Evolutionary conservation across 2,113 vertebrate species (phyloP).

Genomic region (Bostrychus sinensis): DNA sequence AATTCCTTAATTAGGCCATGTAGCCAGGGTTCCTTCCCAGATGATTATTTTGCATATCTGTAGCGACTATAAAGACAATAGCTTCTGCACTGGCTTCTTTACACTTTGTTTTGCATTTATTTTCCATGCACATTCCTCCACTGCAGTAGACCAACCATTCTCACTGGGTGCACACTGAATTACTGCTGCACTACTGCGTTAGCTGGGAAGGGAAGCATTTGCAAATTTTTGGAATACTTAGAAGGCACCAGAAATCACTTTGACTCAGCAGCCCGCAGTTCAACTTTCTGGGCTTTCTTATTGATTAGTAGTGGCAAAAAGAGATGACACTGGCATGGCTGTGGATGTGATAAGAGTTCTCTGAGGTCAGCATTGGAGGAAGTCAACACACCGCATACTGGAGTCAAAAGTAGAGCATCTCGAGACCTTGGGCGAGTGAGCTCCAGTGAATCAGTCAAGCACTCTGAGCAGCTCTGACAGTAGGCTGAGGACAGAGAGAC

Average conservation of each 20-base stretch:
- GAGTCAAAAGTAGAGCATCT: slow-evolving; percentile 41
- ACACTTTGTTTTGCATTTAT: slow-evolving; percentile 12
- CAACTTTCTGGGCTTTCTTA: not conserved
- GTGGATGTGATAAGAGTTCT: not conserved
- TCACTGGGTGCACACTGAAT: not conserved
- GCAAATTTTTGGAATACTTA: not conserved
- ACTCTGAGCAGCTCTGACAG: slow-evolving; percentile 42
- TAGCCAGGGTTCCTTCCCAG: slow-evolving; percentile 17
- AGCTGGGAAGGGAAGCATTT: not conserved
- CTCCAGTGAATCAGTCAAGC: slow-evolving; percentile 46
- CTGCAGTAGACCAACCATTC: not conserved
- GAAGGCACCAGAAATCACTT: not conserved
- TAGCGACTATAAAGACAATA: slow-evolving; percentile 32
- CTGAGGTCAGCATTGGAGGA: slow-evolving; percentile 9
- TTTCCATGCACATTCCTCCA: slow-evolving; percentile 11
- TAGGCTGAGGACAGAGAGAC: slow-evolving; percentile 2
- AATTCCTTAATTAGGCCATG: slow-evolving; percentile 52
- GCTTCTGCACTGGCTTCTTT: slow-evolving; percentile 4
- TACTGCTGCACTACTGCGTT: slow-evolving; percentile 3
- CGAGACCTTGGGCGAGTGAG: slow-evolving; percentile 40
- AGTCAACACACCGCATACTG: not conserved
- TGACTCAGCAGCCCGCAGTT: not conserved
- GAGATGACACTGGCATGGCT: not conserved
- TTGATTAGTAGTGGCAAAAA: not conserved
- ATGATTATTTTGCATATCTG: slow-evolving; percentile 32